phyloP scores from a whole-genome alignment of 2,797 vertebrate species.

The Lepus townsendii region DNA sequence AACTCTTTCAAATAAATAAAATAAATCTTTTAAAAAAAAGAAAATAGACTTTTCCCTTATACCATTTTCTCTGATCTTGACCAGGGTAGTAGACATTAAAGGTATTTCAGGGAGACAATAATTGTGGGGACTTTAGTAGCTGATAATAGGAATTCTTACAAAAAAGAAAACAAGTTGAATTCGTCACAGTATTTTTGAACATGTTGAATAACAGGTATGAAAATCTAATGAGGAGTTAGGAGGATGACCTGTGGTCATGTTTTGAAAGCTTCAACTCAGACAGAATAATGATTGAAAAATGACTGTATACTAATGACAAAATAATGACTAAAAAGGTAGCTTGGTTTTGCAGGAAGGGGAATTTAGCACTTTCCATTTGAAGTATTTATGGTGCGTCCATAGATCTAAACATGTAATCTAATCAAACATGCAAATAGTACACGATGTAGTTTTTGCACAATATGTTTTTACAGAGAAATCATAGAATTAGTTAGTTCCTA shows the following conservation, averaged over 20 bases:
- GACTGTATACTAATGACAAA: too few relatives aligned
- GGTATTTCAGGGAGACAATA: background rate
- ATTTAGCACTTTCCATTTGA: background rate
- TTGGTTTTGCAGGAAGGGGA: background rate
- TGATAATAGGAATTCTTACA: conserved; percentile 18
- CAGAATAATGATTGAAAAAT: background rate
- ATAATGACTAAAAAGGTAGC: background rate
- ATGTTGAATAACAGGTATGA: background rate
- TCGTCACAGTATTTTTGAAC: conserved; percentile 22
- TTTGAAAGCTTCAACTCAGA: background rate
- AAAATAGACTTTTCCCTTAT: background rate
- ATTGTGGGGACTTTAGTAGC: background rate
- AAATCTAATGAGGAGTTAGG: background rate
- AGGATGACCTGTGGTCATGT: background rate
- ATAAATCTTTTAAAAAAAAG: too few relatives aligned
- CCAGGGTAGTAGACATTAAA: background rate
- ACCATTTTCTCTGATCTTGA: background rate
- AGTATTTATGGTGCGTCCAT: background rate
- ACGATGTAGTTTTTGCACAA: background rate
- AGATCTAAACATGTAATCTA: background rate
- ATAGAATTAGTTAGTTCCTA: background rate
- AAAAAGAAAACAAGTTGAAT: background rate
- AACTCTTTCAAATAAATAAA: too few relatives aligned
- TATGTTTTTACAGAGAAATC: background rate
- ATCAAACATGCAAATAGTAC: background rate